These are phyloP conservation scores for Aphelenchoides fujianensis DNA, from an alignment of 1,140 invertebrate species.

Conservation along the genomic window DNA sequence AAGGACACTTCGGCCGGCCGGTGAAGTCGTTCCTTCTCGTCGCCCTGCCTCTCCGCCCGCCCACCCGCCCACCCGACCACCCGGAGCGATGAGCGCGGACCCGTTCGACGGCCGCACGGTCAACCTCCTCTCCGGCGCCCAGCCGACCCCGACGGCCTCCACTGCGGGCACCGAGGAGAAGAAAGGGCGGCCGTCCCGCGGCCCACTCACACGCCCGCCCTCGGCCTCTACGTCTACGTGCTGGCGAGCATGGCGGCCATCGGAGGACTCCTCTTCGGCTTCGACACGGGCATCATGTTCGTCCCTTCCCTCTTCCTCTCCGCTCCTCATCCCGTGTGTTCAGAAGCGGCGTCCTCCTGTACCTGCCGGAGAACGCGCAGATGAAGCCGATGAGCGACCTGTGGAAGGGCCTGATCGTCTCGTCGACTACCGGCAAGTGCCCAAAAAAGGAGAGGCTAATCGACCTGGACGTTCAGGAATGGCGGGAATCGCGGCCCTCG, in stretches of 20 bases:
- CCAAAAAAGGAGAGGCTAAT: no score
- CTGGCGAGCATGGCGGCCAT: constrained; percentile 67
- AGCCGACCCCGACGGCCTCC: no score
- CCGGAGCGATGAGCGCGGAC: no score
- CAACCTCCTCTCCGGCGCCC: no score
- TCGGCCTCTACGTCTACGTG: constrained; percentile 63
- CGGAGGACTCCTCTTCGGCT: constrained; percentile 71
- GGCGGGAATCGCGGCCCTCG: constrained; percentile 67
- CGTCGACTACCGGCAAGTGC: constrained; percentile 48
- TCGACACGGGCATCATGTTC: constrained; percentile 66
- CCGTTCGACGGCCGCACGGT: no score
- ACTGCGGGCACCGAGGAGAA: no score
- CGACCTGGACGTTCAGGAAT: constrained; percentile 56
- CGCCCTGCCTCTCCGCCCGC: no score
- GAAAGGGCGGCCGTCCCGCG: no score
- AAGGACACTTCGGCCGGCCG: no score
- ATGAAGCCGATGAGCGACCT: constrained; percentile 37
- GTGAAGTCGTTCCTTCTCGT: no score
- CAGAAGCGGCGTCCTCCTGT: constrained; percentile 70
- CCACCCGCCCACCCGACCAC: no score
- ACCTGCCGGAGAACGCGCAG: constrained; percentile 58
- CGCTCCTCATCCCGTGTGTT: constrained; percentile 66
- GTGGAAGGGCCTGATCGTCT: constrained; percentile 46
- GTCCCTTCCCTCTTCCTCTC: not conserved
- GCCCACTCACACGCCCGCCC: constrained; percentile 42